phyloP scores from a whole-genome alignment of 2,888 invertebrate species.

The Agrilus biguttatus region DNA sequence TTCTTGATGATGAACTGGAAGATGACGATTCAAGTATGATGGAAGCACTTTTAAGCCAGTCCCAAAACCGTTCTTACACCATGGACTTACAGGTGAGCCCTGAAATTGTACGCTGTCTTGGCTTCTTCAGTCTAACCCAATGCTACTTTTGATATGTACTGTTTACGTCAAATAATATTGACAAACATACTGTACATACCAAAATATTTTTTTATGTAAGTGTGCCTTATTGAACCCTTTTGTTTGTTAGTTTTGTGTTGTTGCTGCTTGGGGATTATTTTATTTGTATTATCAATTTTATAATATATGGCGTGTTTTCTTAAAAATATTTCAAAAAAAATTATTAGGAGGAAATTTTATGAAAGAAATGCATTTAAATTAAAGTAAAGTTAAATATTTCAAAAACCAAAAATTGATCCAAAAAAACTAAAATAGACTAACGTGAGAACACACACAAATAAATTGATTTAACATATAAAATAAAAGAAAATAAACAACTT shows the following conservation, averaged over 20 bases:
- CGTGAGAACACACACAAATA: too few species aligned
- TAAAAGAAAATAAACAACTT: too few species aligned
- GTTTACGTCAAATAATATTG: neutral
- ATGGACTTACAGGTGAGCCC: slow-evolving; percentile 30
- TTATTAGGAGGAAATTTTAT: too few species aligned
- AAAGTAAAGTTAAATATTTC: neutral
- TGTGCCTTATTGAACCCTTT: neutral
- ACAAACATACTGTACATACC: too few species aligned
- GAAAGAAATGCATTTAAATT: neutral
- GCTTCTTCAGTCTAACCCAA: slow-evolving; percentile 21
- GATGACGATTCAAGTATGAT: slow-evolving; percentile 61
- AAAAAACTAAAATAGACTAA: too few species aligned
- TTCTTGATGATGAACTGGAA: slow-evolving; percentile 46
- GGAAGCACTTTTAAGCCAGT: slow-evolving; percentile 23
- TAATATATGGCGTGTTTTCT: too few species aligned
- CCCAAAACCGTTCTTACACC: slow-evolving; percentile 21
- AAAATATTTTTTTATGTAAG: neutral
- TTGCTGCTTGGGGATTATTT: slow-evolving; percentile 1
- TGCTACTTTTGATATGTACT: slow-evolving; percentile 17
- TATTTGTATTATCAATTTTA: neutral
- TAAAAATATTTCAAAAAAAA: too few species aligned
- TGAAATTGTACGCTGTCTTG: slow-evolving; percentile 20
- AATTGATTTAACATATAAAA: too few species aligned
- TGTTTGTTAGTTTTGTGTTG: slow-evolving; percentile 1
- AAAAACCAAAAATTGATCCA: too few species aligned